phyloP scores from a whole-genome alignment of 2,888 invertebrate species.

The Drosophila emarginata region DNA sequence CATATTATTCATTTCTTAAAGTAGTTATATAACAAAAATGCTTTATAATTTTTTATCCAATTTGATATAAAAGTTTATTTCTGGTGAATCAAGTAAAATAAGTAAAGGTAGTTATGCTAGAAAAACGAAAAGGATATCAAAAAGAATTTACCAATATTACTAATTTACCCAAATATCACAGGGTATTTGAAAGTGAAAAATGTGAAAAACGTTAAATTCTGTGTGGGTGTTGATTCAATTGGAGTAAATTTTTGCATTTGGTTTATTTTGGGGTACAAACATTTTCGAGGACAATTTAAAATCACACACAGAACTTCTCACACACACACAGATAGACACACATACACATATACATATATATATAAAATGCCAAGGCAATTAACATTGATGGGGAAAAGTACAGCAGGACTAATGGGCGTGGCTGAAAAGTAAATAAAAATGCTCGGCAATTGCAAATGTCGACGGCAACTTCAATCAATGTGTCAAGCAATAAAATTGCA shows the following conservation, averaged over 20 bases:
- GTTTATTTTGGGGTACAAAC: constrained; percentile 42
- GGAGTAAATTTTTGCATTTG: constrained; percentile 43
- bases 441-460: constrained; percentile 46
- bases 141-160: no score
- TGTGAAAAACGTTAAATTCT: constrained; percentile 13
- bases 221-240: constrained; percentile 57
- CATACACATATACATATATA: no score
- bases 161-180: no score
- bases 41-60: no score
- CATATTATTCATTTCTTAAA: no score
- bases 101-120: no score
- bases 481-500: constrained; percentile 27
- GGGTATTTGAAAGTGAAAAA: constrained; percentile 24
- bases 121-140: no score
- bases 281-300: constrained; percentile 57
- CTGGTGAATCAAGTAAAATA: no score
- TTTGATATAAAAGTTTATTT: no score
- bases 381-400: constrained; percentile 55
- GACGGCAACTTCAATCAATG: constrained; percentile 59
- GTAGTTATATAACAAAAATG: no score
- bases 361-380: constrained; percentile 47
- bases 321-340: not conserved
- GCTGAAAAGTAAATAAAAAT: constrained; percentile 42
- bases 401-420: not conserved
- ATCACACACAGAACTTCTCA: constrained; percentile 6